Base-by-base conservation (phyloP, 2,113 vertebrate genomes). In the Nematolebias whitei region DNA sequence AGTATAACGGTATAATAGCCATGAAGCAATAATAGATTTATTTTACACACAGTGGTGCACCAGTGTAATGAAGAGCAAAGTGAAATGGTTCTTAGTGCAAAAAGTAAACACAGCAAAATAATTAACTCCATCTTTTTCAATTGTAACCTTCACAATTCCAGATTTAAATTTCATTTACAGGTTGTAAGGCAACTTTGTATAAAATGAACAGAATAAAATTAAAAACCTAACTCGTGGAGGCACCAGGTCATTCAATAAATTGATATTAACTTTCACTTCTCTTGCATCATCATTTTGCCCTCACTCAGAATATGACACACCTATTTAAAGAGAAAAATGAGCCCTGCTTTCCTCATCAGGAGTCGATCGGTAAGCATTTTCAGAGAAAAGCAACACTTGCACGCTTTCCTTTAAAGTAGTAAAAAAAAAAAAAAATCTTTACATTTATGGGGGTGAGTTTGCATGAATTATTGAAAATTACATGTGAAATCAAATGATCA, bases 241-340 rank as follows among this genome's bases (percentile, higher is more conserved):
- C 86, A 75, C 74, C 66, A 44, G 86, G 89, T 92, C 85, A 84
- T 89, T 91, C 85, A 69, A 56, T 79, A 81, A 83, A 90, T 89
- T 90, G 90, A 90, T 91, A 90, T 85, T 76, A 87, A 85, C 87
- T 85, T 81, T 86, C 82, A 84, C 84, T 89, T 76, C 82, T 82
- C 90, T 85, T 89, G 84, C 73, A 88, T 91, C 90, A 91, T 92
- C 85, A 93, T 90, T 93, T 91, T 85, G 85, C 56, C 64, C 85
- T 82, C 75, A 71, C 82, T 89, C 87, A 89, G 70, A 91, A 88
- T 70, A 75, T 87, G 87, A 93, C 92, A 88, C 65, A 76, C 89
- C 86, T 82, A 90, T 85, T 90, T 90, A 86, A 88, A 90, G 86
- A 84, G 78, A 83, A 81, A 87, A 90, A 87, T 90, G 84, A 84